phyloP scores from a whole-genome alignment of 2,888 invertebrate genomes.

The Uloborus plumipes region DNA sequence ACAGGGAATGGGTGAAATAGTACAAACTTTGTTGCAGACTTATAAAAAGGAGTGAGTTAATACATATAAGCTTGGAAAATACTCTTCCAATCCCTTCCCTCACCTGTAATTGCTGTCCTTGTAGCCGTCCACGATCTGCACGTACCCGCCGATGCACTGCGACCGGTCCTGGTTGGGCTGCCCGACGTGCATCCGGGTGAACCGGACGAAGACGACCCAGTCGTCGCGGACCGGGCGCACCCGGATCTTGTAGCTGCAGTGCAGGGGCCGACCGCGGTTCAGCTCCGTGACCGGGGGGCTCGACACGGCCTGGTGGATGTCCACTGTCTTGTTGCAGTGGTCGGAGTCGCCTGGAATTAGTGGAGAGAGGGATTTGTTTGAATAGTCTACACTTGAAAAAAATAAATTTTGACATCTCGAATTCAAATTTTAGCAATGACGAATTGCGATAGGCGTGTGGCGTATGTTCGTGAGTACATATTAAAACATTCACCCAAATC shows the following conservation, averaged over 20 bases:
- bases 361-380: no score
- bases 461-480: no score
- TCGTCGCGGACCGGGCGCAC: slow-evolving; percentile 89
- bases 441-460: no score
- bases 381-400: no score
- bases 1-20: no score
- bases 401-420: no score
- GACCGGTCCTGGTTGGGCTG: slow-evolving; percentile 62
- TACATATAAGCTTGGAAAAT: no score
- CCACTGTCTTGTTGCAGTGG: slow-evolving; percentile 94
- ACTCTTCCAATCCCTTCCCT: not conserved
- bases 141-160: slow-evolving; percentile 65
- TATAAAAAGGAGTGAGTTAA: no score
- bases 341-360: slow-evolving; percentile 76
- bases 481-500: no score
- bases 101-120: slow-evolving; percentile 65
- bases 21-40: no score
- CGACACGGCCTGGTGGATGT: slow-evolving; percentile 91
- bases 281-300: slow-evolving; percentile 87
- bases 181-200: slow-evolving; percentile 66
- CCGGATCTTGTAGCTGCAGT: slow-evolving; percentile 91
- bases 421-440: no score
- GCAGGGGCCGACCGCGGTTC: slow-evolving; percentile 87
- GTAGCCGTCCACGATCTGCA: slow-evolving; percentile 67
- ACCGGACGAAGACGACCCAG: slow-evolving; percentile 79